phyloP scores from a whole-genome alignment of 2,888 invertebrate genomes.

The Sinelater perroti region DNA sequence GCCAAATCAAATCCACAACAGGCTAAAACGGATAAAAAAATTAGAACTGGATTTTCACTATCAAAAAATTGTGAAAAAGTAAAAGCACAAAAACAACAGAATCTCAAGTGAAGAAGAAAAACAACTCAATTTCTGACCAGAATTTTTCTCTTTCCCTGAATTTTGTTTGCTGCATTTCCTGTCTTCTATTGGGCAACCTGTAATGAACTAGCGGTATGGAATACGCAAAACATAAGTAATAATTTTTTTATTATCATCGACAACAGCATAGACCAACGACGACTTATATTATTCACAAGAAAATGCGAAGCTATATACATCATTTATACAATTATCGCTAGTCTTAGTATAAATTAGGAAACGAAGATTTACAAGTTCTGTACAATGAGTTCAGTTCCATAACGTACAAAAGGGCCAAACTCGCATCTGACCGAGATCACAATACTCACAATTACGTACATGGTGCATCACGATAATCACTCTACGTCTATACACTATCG shows the following conservation, averaged over 20 bases:
- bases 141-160: too few relatives aligned
- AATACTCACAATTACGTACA: constrained; percentile 48
- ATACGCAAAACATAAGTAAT: constrained; percentile 31
- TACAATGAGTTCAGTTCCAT: constrained; percentile 55
- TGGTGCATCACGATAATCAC: constrained; percentile 50
- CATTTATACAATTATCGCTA: constrained; percentile 51
- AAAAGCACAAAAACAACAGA: neutral
- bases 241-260: constrained; percentile 52
- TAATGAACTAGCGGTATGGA: neutral
- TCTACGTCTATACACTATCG: constrained; percentile 25
- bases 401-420: constrained; percentile 45
- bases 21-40: too few relatives aligned
- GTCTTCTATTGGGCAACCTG: too few relatives aligned
- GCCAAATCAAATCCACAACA: too few relatives aligned
- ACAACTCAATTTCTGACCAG: too few relatives aligned
- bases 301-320: constrained; percentile 58
- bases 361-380: constrained; percentile 51
- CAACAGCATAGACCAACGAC: constrained; percentile 58
- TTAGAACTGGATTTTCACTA: neutral
- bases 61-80: neutral
- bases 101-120: neutral
- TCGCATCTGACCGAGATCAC: constrained; percentile 56
- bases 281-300: constrained; percentile 51
- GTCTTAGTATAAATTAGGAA: constrained; percentile 53
- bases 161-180: too few relatives aligned